Base-by-base conservation (phyloP, 1,140 invertebrate species). In the Meloidogyne hapla region DNA sequence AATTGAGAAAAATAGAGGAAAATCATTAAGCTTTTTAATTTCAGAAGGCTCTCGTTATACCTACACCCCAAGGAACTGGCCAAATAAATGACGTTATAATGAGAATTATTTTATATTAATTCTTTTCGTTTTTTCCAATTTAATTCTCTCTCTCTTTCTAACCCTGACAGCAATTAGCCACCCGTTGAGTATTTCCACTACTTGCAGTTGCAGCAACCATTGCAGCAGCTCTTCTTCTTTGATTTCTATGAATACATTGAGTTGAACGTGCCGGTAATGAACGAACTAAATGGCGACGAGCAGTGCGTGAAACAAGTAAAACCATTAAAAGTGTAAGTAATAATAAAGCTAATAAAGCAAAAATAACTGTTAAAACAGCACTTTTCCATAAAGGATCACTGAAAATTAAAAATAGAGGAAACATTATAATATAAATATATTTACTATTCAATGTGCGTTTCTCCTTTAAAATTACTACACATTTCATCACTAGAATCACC, bases 401-500 rank as follows among this genome's bases (percentile, higher is more conserved):
- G 10, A 65, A 65, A 42, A 38, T 8, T 18, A n/a, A 33, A 45
- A 65, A 38, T 21, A 73, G 62, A 26, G 45, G 12, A 63, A 21
- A 66, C 18, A 15, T 15, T 62, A 2, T 10, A 25, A 23, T 21
- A 62, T 33, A 38, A 64, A 26, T 8, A 21, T 25, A 33, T 45
- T 25, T 25, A 68, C 74, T 25, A 23, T 64, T 28, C 26, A 25
- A 78, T 77, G 8, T 25, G 21, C n/a, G 5, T 70, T 68, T 67
- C 26, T 75, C n/a, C 74, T 33, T 45, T 40, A 56, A 61, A 33
- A 77, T 63, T n/a, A n/a, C n/a, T 25, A 40, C 79, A 76, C 1
- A 63, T 25, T 81, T 81, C 80, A 48, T 81, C 80, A 69, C 25
- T 77, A n/a, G 38, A 28, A 72, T 81, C 80, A 10, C 80, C 80